Base-by-base conservation (phyloP, 2,797 vertebrate genomes). In the Oryzias sinensis region DNA sequence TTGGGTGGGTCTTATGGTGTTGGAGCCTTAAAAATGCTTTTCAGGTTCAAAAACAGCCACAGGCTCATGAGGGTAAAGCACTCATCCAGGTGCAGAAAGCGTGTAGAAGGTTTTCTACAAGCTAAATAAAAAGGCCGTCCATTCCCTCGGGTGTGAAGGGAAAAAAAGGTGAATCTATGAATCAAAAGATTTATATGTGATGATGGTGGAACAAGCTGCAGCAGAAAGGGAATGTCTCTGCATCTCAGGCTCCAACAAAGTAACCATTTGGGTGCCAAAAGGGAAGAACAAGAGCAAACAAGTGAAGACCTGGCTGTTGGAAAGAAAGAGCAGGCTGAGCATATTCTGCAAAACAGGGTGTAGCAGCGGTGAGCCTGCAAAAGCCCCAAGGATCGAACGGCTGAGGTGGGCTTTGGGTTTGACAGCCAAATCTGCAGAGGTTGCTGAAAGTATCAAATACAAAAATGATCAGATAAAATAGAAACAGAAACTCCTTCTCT, bases 231-330 rank as follows among this genome's bases (percentile, higher is more conserved):
- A 70, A 53, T 66, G 67, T 73, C 49, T 61, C 5, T 49, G 43
- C 51, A 56, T 40, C 46, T 61, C 52, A 62, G 46, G 57, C 24
- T 44, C 2, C 11, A 61, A 49, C 2, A 6, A 59, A 54, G 17
- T 49, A 62, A 57, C n/a, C 46, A 52, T 52, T 58, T 15, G 1
- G 15, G 27, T 64, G 54, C 52, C 2, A 4, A 45, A 62, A 56
- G 29, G 50, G 58, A 65, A 37, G 47, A 63, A 74, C 54, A 66
- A 69, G 67, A 58, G 48, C n/a, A 14, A 74, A 77, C 70, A 71
- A 69, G 71, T 57, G 65, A 69, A 50, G 59, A 70, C 59, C 52
- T 70, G 48, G 59, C 44, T 58, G 63, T 70, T 62, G 43, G 33
- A 15, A 57, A 55, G 47, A 65, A 60, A 62, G 43, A 43, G 11